phyloP scores from a whole-genome alignment of 2,888 invertebrate genomes.

The Lochmaea crataegi region DNA sequence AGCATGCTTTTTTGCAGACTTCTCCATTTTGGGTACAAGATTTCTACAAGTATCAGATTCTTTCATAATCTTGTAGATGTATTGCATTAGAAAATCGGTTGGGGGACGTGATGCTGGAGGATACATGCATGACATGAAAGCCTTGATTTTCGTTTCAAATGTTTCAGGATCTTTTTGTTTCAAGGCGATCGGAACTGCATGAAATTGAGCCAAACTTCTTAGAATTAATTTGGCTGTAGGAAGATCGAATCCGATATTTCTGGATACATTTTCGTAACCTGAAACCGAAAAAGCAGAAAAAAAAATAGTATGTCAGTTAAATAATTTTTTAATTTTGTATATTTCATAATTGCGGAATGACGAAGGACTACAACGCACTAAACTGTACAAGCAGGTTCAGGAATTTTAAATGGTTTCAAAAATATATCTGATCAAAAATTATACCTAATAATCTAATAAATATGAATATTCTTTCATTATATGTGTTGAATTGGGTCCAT shows the following conservation, averaged over 20 bases:
- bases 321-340: too few species aligned
- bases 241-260: conserved; percentile 65
- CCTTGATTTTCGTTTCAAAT: conserved; percentile 58
- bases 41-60: conserved; percentile 12
- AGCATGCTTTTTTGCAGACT: conserved; percentile 10
- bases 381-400: too few species aligned
- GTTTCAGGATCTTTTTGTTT: conserved; percentile 62
- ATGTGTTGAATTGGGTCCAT: too few species aligned
- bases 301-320: too few species aligned
- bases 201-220: conserved; percentile 66
- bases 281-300: conserved; percentile 11
- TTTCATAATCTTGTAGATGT: conserved; percentile 1
- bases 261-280: conserved; percentile 63
- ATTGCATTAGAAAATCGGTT: neutral
- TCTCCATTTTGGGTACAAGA: conserved; percentile 20
- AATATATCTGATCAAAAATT: too few species aligned
- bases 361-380: too few species aligned
- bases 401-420: too few species aligned
- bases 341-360: too few species aligned
- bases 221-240: conserved; percentile 64
- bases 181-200: conserved; percentile 68
- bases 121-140: conserved; percentile 40
- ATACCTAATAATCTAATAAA: too few species aligned
- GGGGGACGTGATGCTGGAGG: neutral
- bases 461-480: too few species aligned